Evolutionary conservation across 1,140 invertebrate genomes (phyloP), one percentile per base, ranked within the genome.

Genomic region (Caenorhabditis tropicalis): DNA sequence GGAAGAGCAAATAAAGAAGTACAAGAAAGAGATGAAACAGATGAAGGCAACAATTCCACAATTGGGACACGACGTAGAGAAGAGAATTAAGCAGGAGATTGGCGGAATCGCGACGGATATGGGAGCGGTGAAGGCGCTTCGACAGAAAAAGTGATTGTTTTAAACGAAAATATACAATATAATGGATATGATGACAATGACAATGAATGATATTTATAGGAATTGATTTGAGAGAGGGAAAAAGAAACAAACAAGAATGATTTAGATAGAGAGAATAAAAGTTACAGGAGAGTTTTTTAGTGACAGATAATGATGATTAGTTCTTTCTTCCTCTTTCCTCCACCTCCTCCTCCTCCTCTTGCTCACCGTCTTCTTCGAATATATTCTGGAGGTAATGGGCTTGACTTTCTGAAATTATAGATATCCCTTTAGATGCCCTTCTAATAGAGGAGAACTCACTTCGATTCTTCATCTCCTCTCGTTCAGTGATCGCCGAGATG

Each of bases 1-100:
- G 24, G 33, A 74, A n/a, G 65, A 74, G 21, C 19, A 74, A 46
- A 74, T 74, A n/a, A 74, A 74, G 65, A 74, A 74, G 36, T 74
- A 74, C 24, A 74, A 74, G 29, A 43, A 43, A 21, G 65, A 74
- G 29, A 19, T 74, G 65, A 74, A 74, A 74, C 65, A n/a, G n/a
- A 74, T 21, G 9, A 74, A 74, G n/a, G 9, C 65, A 2, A n/a
- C 10, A 10, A 24, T 74, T 46, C 65, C 65, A n/a, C 39, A 43
- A 43, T 43, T 43, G 39, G 65, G 65, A 19, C 29, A 10, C 12
- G 36, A 74, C 10, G 19, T 74, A 9, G 4, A 74, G 12, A 36
- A 74, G 21, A 43, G 65, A 39, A 74, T 74, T 10, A 74, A 74
- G n/a, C 12, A n/a, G 1, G 65, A 74, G n/a, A 74, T 74, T 46